Conservation (phyloP, 2,113 vertebrate genomes). For the Myrmecobius fasciatus region DNA sequence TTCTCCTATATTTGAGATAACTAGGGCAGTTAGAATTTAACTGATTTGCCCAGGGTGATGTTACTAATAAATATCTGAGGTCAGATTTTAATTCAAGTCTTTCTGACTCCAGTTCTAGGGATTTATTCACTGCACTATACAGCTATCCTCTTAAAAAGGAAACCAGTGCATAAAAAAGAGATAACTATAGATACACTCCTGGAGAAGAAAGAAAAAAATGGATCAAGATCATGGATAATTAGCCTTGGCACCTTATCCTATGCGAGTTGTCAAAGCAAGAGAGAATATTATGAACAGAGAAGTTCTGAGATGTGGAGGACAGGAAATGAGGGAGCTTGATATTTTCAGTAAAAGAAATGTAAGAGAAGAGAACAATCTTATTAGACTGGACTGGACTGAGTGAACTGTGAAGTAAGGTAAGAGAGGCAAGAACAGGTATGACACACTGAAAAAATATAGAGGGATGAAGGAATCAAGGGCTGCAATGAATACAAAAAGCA, state of each 20-base stretch:
- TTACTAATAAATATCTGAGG: no score
- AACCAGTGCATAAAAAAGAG: not conserved
- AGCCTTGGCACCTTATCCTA: not conserved
- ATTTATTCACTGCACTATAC: no score
- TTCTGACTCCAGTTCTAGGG: no score
- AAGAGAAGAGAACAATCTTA: not conserved
- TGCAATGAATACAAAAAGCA: not conserved
- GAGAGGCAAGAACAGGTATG: not conserved
- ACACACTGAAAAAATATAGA: not conserved
- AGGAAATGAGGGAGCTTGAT: not conserved
- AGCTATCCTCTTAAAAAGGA: not conserved
- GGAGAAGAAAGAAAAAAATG: not conserved
- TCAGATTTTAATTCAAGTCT: no score
- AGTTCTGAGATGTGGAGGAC: not conserved
- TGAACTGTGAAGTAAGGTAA: not conserved
- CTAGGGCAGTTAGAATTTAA: no score
- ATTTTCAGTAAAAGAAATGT: not conserved
- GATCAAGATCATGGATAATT: not conserved
- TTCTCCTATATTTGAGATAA: no score
- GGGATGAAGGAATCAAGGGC: not conserved
- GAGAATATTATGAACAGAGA: not conserved
- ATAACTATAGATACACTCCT: not conserved
- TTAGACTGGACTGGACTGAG: not conserved
- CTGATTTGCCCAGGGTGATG: no score
- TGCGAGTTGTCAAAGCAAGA: not conserved